Conservation (phyloP, 2,888 invertebrate species). For the Chaetoderma sp. region DNA sequence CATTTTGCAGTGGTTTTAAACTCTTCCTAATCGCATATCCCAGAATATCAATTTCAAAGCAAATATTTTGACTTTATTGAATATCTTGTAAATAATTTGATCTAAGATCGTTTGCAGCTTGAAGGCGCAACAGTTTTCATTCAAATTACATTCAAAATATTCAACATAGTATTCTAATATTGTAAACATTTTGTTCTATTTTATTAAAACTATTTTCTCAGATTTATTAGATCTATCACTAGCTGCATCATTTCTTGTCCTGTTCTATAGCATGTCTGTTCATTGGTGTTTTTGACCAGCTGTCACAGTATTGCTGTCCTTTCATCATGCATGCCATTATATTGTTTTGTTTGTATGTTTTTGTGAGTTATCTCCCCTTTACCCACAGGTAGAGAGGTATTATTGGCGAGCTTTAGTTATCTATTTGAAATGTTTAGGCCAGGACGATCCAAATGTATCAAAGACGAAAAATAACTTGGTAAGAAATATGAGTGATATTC, state of each 20-base stretch:
- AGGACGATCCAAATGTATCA: constrained; percentile 93
- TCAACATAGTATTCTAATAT: not conserved
- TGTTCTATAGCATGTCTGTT: too few relatives aligned
- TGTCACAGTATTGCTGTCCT: not conserved
- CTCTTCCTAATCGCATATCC: too few relatives aligned
- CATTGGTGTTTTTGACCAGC: too few relatives aligned
- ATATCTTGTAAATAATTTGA: too few relatives aligned
- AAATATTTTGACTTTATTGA: too few relatives aligned
- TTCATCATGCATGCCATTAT: constrained; percentile 13
- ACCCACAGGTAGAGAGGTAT: constrained; percentile 74
- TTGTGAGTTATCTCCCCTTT: constrained; percentile 13
- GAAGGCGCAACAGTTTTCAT: too few relatives aligned
- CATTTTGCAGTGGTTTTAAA: too few relatives aligned
- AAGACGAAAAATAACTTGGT: constrained; percentile 98
- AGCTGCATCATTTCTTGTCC: not conserved
- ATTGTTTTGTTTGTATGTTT: constrained; percentile 27
- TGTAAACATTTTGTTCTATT: too few relatives aligned
- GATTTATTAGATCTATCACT: too few relatives aligned
- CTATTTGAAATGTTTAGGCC: constrained; percentile 93
- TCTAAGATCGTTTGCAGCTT: too few relatives aligned
- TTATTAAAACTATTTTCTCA: too few relatives aligned
- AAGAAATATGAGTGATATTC: constrained; percentile 35
- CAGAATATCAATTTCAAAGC: too few relatives aligned
- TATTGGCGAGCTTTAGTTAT: constrained; percentile 98
- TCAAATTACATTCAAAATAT: constrained; percentile 8